Base-by-base conservation (phyloP, 2,888 invertebrate genomes). In the Dromius quadrimaculatus region DNA sequence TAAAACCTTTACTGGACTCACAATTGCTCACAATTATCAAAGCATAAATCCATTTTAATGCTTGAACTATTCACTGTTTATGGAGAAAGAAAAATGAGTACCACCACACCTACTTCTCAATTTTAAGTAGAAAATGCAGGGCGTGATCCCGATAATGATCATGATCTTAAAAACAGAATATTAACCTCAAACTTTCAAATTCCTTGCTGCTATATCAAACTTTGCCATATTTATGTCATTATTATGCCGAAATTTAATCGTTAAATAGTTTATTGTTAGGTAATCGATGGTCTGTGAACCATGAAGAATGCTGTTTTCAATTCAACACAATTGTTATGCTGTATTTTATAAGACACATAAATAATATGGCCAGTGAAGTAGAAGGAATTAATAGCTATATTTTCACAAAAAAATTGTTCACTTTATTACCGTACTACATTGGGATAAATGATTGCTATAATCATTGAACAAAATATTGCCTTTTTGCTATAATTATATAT, bases 221-320 rank as follows among this genome's bases (percentile, higher is more conserved):
- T n/a, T 47, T n/a, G n/a, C n/a, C n/a, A n/a, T n/a, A n/a, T n/a
- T n/a, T n/a, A n/a, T n/a, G n/a, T 47, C 9, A 19, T 19, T 9
- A 19, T 9, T 22, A 11, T 15, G 23, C 50, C 50, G 50, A 54
- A 54, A 41, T 41, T 28, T 28, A 6, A 15, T 5, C 41, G 17
- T 47, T 54, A 54, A 54, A 54, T 54, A 54, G 50, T 28, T 54
- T 28, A 54, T 54, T 54, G 50, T 54, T 62, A 11, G 41, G 41
- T 17, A 62, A 62, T 38, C 23, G 41, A 38, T 41, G 23, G 15
- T 41, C 38, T 23, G 23, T 62, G 62, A 62, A 62, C 62, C 62
- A 28, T 62, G 62, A 41, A 62, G 62, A 41, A 62, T 62, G 59
- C 22, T 13, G 41, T 38, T 38, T 38, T 15, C 45, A 15, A 45